Percentiles rank a stretch among this genome's conserved stretches.
Conservation (phyloP, 2,113 vertebrate genomes). For the Protobothrops mucrosquamatus region DNA sequence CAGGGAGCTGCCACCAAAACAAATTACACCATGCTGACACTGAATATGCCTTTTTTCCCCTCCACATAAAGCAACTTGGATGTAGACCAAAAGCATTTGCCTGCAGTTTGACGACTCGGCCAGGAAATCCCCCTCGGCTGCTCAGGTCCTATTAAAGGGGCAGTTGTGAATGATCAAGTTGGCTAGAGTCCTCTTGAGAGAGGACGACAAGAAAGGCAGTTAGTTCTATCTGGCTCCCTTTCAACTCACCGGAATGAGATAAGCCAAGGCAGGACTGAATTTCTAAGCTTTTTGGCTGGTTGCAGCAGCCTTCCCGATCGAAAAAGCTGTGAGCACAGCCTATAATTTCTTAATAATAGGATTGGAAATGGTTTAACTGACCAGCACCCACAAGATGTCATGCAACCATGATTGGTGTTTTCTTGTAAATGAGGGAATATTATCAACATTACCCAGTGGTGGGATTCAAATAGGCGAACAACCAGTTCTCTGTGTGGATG, state of each 20-base stretch:
- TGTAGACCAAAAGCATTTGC: conserved; percentile 19
- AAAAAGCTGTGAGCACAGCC: not conserved
- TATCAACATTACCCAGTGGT: not conserved
- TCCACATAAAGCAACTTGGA: conserved; percentile 27
- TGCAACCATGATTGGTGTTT: not conserved
- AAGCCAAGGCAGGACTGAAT: conserved; percentile 36
- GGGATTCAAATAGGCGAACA: no score
- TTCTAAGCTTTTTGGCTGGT: conserved; percentile 43
- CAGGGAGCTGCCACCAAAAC: conserved; percentile 33
- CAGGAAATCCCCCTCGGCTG: conserved; percentile 29
- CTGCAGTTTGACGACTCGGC: conserved; percentile 12
- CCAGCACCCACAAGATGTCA: not conserved
- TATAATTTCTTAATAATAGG: not conserved
- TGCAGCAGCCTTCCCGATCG: conserved; percentile 1
- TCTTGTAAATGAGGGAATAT: not conserved
- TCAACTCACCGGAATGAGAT: conserved; percentile 31
- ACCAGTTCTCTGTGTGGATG: no score
- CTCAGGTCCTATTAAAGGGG: conserved; percentile 13
- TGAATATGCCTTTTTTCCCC: conserved; percentile 43
- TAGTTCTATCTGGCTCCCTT: conserved; percentile 46
- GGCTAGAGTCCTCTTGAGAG: conserved; percentile 29
- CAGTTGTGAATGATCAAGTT: conserved; percentile 38
- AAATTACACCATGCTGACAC: conserved; percentile 28
- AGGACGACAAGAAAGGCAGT: conserved; percentile 44
- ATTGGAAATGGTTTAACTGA: not conserved